Base-by-base conservation (phyloP, 2,888 invertebrate genomes). In the Villa cingulata region DNA sequence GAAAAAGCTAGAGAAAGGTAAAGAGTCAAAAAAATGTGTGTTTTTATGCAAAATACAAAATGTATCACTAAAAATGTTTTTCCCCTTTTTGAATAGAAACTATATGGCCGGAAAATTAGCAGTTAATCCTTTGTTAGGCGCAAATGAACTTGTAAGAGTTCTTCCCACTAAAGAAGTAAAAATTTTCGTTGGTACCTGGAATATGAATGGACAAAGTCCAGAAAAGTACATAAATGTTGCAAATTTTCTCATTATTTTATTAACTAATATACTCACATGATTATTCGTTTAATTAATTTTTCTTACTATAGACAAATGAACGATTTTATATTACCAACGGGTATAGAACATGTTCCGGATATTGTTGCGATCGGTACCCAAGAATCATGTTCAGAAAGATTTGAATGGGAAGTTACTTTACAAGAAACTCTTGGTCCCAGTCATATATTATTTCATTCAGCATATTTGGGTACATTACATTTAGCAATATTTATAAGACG, bases 371-470 rank as follows among this genome's bases (percentile, higher is more conserved):
- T 96, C 57, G 92, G 92, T 27, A 91, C 92, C 0, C 95, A 96
- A 68, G 95, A 96, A 70, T 88, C 89, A 4, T 86, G 79, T 61
- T 85, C 89, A 4, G 91, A 90, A 66, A 77, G 85, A 54, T 80
- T 78, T 38, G 87, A 88, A 62, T 90, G 90, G 88, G 90, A 91
- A 70, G 83, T 88, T 1, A 83, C 81, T 38, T 72, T 96, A 51
- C 96, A 96, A 69, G 90, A 92, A 68, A 88, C 92, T 0, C 73
- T 96, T 52, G 95, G 95, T 36, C 91, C 92, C 53, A 86, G 91
- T 16, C 94, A 94, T 72, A 83, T 95, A 29, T 72, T 96, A 48
- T 80, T 90, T 58, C 87, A 90, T 73, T 87, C 91, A 32, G 75
- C 82, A 50, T 80, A 82, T 53, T 76, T 90, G 69, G 90, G 90